Base-by-base conservation (phyloP, 2,888 invertebrate species). In the Parochlus steinenii region DNA sequence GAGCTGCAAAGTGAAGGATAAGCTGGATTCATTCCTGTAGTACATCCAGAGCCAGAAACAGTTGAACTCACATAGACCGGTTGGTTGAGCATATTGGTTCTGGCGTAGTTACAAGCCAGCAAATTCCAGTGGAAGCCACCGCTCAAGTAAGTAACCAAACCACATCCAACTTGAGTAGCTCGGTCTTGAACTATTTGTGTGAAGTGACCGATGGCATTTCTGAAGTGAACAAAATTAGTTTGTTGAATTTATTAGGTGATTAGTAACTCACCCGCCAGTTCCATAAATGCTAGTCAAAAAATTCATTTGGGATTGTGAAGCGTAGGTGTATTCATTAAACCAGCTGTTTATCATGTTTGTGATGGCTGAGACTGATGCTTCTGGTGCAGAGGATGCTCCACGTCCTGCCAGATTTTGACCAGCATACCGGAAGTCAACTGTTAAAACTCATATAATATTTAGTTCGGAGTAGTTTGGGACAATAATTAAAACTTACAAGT, bases 141-240 rank as follows among this genome's bases (percentile, higher is more conserved):
- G 5, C 5, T 8, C 5, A 56, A 53, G 16, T 48, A 55, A 2
- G 52, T 49, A 42, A 55, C 47, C 44, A 54, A 48, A 16, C 57
- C 55, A 42, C 56, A 58, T 15, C 58, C 58, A 4, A 57, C 52
- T 39, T 56, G 53, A 4, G 52, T 54, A 35, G 54, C 55, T 1
- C 55, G 48, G 41, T 56, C 58, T 26, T 53, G 46, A 3, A 56
- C 52, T 3, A 54, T 48, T 20, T 52, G 54, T 7, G 52, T 55
- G 46, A 58, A 58, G 36, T 58, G 58, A 0, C 58, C 58, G 24
- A 56, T 56, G 37, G 47, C 44, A 22, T 54, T 52, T 5, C 58
- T 57, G 30, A 14, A 37, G 33, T 28, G 15, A 7, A n/a, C 14
- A 27, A 27, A 27, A 27, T 27, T 27, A n/a, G 8, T 27, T 14